Conservation (phyloP, 2,888 invertebrate genomes). For the Branchipolynoe longqiensis region DNA sequence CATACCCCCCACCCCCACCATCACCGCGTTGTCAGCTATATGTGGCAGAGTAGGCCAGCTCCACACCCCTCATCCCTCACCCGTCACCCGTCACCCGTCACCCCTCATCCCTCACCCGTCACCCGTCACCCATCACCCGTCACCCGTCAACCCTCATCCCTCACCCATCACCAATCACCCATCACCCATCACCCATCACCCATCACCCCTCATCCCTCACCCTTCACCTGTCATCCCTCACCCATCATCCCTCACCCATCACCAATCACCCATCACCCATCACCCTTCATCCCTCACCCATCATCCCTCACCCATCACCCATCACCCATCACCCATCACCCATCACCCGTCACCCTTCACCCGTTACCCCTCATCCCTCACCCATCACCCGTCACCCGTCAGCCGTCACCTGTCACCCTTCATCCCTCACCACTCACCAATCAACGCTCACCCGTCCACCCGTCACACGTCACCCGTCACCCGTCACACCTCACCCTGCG, state of each 20-base stretch:
- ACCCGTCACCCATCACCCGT: too few relatives aligned
- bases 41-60: too few relatives aligned
- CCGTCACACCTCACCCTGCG: not conserved
- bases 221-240: not conserved
- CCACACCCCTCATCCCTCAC: not conserved
- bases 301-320: too few relatives aligned
- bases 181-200: not conserved
- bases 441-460: not conserved
- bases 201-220: not conserved
- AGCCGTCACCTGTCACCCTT: too few relatives aligned
- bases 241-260: not conserved
- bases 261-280: not conserved
- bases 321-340: not conserved
- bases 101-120: not conserved
- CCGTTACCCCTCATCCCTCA: not conserved
- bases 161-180: not conserved
- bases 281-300: not conserved
- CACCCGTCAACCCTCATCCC: not conserved
- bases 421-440: not conserved
- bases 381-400: not conserved
- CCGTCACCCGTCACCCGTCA: not conserved
- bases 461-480: not conserved
- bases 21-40: too few relatives aligned
- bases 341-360: not conserved
- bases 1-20: too few relatives aligned